phyloP scores from a whole-genome alignment of 2,113 vertebrate species.

The Agapornis roseicollis region DNA sequence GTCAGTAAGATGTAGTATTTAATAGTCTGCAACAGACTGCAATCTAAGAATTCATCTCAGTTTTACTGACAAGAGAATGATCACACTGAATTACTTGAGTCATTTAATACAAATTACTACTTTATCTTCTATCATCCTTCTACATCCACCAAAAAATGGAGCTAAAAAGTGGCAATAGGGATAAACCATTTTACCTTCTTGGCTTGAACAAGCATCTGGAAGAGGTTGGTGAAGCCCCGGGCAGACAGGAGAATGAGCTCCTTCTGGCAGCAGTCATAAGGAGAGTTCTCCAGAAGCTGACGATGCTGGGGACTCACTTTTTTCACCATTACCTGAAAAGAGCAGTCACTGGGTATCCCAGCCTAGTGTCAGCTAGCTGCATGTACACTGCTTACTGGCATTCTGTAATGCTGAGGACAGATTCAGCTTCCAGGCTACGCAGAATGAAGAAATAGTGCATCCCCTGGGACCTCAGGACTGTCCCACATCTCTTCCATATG shows the following conservation, averaged over 20 bases:
- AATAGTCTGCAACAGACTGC: background rate
- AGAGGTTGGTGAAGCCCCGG: constrained; percentile 73
- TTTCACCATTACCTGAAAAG: constrained; percentile 70
- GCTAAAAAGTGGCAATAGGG: background rate
- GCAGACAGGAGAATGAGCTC: constrained; percentile 70
- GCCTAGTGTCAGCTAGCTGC: background rate
- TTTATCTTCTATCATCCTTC: background rate
- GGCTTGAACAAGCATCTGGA: constrained; percentile 70
- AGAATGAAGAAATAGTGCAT: background rate
- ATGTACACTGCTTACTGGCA: background rate
- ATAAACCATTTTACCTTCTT: constrained; percentile 68
- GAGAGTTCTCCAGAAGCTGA: constrained; percentile 58
- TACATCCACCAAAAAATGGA: background rate
- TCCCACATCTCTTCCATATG: background rate
- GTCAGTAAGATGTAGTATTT: background rate
- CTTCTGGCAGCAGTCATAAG: constrained; percentile 42
- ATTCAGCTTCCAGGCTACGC: background rate
- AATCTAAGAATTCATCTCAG: background rate
- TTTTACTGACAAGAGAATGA: background rate
- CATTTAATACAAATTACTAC: background rate
- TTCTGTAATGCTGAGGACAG: background rate
- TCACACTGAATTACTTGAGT: background rate
- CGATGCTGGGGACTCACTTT: constrained; percentile 66
- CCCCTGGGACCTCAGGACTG: background rate
- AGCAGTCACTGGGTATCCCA: background rate